Evolutionary conservation across 2,888 invertebrate genomes (phyloP).

Genomic region (Tipula helvola): DNA sequence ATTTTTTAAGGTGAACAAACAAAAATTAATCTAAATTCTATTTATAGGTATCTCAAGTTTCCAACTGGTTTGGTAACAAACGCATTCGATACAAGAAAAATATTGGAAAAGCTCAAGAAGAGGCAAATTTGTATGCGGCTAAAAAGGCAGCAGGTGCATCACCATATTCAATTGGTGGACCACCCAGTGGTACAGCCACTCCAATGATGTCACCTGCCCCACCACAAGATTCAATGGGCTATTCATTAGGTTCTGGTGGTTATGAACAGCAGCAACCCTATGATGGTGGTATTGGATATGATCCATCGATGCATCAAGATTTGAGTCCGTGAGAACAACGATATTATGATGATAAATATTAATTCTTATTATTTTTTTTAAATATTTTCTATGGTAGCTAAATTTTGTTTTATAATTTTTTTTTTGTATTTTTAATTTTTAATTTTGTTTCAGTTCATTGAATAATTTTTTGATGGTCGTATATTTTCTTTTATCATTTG

Average conservation of each 20-base stretch:
- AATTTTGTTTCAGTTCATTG: not conserved
- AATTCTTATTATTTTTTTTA: not conserved
- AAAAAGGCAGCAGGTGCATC: constrained; percentile 93
- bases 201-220: constrained; percentile 94
- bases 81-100: constrained; percentile 99
- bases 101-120: constrained; percentile 98
- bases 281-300: constrained; percentile 83
- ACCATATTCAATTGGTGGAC: constrained; percentile 77
- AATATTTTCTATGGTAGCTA: not conserved
- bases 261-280: constrained; percentile 82
- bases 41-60: constrained; percentile 55
- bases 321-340: constrained; percentile 45
- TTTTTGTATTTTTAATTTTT: not conserved
- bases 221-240: constrained; percentile 85
- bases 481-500: not conserved
- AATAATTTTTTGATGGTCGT: not conserved
- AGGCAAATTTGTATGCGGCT: constrained; percentile 96
- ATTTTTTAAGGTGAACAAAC: not conserved
- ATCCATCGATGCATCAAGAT: constrained; percentile 79
- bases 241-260: constrained; percentile 83
- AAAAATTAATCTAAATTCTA: not conserved
- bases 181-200: constrained; percentile 79
- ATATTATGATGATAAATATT: constrained; percentile 10
- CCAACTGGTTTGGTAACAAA: constrained; percentile 99
- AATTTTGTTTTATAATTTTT: not conserved